Percentiles rank a stretch among this genome's conserved stretches.
Conservation (phyloP, 2,113 vertebrate genomes). For the Dinomys branickii region DNA sequence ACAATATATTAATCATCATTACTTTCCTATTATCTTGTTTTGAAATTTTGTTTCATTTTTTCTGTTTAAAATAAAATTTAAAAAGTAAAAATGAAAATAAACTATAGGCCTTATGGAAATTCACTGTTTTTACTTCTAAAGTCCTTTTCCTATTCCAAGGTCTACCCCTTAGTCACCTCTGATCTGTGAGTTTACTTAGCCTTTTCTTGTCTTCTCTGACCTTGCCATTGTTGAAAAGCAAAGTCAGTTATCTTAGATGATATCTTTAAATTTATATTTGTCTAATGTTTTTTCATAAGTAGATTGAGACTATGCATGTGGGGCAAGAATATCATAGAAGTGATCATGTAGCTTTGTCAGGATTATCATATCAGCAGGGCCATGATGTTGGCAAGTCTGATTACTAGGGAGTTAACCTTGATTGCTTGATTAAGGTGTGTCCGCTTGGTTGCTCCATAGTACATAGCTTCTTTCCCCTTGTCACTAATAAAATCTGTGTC, state of each 20-base stretch:
- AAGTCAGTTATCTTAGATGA: not conserved
- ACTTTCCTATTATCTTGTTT: not conserved
- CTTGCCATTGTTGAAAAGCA: conserved; percentile 40
- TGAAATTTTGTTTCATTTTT: not conserved
- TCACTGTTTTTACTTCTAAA: not conserved
- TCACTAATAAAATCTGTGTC: conserved; percentile 45
- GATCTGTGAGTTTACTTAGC: not conserved
- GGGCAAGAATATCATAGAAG: not conserved
- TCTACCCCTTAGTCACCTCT: not conserved
- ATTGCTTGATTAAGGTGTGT: not conserved
- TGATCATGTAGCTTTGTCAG: not conserved
- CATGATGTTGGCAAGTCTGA: not conserved
- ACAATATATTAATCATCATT: not conserved
- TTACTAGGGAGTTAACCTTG: conserved; percentile 6
- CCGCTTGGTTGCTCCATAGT: not conserved
- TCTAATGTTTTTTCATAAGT: conserved; percentile 36
- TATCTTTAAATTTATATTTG: not conserved
- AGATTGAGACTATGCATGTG: not conserved
- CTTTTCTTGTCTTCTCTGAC: conserved; percentile 38
- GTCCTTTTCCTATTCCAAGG: not conserved
- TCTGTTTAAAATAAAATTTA: not conserved
- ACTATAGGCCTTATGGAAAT: conserved; percentile 3
- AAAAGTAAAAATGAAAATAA: not conserved
- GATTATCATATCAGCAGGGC: not conserved
- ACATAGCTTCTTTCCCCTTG: conserved; percentile 8